Conservation (phyloP, 2,888 invertebrate species). For the Sicus ferrugineus region DNA sequence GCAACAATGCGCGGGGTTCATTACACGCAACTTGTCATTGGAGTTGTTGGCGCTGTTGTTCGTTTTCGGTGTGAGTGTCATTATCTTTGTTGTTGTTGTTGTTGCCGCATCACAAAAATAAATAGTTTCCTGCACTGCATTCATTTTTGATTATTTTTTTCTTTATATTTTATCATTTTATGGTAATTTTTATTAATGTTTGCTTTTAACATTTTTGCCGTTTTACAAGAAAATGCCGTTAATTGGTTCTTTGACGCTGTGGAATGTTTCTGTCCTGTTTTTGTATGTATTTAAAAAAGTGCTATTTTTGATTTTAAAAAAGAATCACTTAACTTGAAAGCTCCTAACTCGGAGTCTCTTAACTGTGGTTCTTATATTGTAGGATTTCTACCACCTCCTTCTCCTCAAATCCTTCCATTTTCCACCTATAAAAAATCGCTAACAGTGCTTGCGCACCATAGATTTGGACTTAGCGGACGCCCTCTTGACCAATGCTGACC, state of each 20-base stretch:
- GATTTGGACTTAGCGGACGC: no score
- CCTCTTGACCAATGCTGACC: no score
- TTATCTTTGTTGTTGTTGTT: constrained; percentile 35
- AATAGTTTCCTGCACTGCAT: constrained; percentile 18
- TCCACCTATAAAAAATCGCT: no score
- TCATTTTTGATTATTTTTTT: background rate
- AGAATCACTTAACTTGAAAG: no score
- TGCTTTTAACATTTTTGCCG: constrained; percentile 29
- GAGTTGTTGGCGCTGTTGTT: constrained; percentile 6
- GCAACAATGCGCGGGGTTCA: constrained; percentile 31
- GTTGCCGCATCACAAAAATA: constrained; percentile 29
- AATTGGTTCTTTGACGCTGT: background rate
- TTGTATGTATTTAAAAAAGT: no score
- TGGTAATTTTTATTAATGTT: constrained; percentile 30
- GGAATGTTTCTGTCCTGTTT: no score
- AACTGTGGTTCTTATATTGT: no score
- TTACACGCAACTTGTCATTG: constrained; percentile 50
- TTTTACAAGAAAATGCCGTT: background rate
- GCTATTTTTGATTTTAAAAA: no score
- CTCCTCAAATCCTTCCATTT: no score
- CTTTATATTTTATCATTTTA: constrained; percentile 20
- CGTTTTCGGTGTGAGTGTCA: background rate
- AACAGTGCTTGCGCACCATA: no score
- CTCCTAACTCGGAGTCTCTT: no score
- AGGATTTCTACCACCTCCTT: no score